phyloP scores from a whole-genome alignment of 2,113 vertebrate genomes.

The Orientallactaga bullata region DNA sequence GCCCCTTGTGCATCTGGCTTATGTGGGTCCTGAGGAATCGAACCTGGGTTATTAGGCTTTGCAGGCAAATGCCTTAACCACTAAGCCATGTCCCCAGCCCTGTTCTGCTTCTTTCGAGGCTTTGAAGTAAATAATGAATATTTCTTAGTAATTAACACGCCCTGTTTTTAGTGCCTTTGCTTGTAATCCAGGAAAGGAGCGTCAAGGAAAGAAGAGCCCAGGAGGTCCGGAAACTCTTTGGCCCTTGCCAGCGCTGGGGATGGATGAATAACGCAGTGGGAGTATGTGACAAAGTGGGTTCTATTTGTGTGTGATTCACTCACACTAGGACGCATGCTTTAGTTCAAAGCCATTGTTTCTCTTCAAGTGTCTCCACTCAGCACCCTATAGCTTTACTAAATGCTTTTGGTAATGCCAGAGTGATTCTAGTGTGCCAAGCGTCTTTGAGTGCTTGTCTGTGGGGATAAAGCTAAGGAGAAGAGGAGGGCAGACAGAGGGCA shows the following conservation, averaged over 20 bases:
- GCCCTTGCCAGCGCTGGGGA: constrained; percentile 70
- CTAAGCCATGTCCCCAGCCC: too few relatives aligned
- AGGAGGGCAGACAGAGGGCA: constrained; percentile 67
- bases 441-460: constrained; percentile 67
- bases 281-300: constrained; percentile 61
- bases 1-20: too few relatives aligned
- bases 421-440: constrained; percentile 32
- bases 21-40: too few relatives aligned
- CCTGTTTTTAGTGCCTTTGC: constrained; percentile 87
- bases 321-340: constrained; percentile 76
- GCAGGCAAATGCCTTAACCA: too few relatives aligned
- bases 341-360: constrained; percentile 76
- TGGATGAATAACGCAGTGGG: constrained; percentile 73
- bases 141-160: constrained; percentile 85
- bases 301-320: constrained; percentile 77
- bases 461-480: constrained; percentile 57
- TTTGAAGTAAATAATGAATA: constrained; percentile 84
- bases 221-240: constrained; percentile 79
- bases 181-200: constrained; percentile 85
- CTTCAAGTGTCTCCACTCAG: constrained; percentile 72
- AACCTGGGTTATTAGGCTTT: too few relatives aligned
- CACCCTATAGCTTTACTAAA: constrained; percentile 50
- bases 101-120: constrained; percentile 82
- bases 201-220: constrained; percentile 81
- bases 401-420: constrained; percentile 52